Evolutionary conservation across 2,888 invertebrate genomes (phyloP).

Genomic region (Nematopogon swammerdamellus): DNA sequence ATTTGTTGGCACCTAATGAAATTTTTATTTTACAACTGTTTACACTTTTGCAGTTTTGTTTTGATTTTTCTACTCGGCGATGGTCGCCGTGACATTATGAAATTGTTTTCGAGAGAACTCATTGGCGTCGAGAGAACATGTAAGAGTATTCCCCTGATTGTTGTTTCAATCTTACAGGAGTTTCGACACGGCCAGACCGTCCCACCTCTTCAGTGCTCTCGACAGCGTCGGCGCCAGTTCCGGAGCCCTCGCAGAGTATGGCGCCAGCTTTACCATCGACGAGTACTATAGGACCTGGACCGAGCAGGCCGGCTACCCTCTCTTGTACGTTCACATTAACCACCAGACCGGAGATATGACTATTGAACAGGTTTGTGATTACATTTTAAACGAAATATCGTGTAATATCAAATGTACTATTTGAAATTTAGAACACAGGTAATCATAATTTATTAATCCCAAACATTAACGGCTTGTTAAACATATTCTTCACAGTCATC

Average conservation of each 20-base stretch:
- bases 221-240: slow-evolving; percentile 22
- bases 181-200: slow-evolving; percentile 40
- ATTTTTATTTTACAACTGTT: too few relatives aligned
- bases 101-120: too few relatives aligned
- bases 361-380: slow-evolving; percentile 35
- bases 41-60: too few relatives aligned
- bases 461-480: too few relatives aligned
- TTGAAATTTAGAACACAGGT: too few relatives aligned
- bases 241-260: slow-evolving; percentile 28
- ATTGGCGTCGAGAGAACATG: too few relatives aligned
- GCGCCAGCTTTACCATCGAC: slow-evolving; percentile 28
- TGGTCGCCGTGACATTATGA: too few relatives aligned
- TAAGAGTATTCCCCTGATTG: too few relatives aligned
- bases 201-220: slow-evolving; percentile 45
- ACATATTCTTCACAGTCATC: too few relatives aligned
- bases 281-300: slow-evolving; percentile 50
- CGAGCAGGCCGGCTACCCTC: slow-evolving; percentile 58
- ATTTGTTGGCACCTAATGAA: not conserved
- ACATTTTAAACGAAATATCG: too few relatives aligned
- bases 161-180: slow-evolving; percentile 22
- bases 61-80: too few relatives aligned
- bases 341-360: slow-evolving; percentile 33
- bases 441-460: too few relatives aligned
- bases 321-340: slow-evolving; percentile 50
- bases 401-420: not conserved